Percentiles rank a stretch among this genome's conserved stretches.
These are phyloP conservation scores for Parazoanthus darwini DNA, from an alignment of 92 coral and sea anemone genomes.

Conservation along the genomic window DNA sequence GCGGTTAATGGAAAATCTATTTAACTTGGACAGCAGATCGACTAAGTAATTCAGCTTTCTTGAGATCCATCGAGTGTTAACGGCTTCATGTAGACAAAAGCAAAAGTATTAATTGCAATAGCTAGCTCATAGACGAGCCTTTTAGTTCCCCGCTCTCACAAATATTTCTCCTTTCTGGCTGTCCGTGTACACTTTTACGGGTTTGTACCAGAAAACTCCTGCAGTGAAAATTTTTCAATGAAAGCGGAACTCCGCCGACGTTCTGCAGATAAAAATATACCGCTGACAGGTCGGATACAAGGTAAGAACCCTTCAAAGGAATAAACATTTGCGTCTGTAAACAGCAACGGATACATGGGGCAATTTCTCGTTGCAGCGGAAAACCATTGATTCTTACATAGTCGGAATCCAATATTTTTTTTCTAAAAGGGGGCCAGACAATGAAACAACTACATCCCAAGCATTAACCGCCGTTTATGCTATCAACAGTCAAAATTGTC, in stretches of 20 bases:
- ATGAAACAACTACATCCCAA: too few species aligned
- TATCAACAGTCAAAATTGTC: too few species aligned
- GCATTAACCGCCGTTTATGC: too few species aligned
- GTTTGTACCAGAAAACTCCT: neutral
- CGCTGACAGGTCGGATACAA: too few species aligned
- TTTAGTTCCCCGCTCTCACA: neutral
- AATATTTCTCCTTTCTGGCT: neutral
- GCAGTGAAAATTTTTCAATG: neutral
- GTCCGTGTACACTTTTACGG: neutral
- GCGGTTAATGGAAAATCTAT: neutral
- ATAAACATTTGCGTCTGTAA: too few species aligned
- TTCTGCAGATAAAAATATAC: too few species aligned
- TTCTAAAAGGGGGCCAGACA: too few species aligned
- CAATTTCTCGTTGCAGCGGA: too few species aligned
- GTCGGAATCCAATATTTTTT: too few species aligned
- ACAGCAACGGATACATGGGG: too few species aligned
- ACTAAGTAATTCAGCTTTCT: neutral
- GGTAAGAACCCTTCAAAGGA: too few species aligned
- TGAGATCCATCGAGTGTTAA: neutral
- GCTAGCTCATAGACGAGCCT: neutral
- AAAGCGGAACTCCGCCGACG: neutral
- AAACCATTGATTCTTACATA: too few species aligned
- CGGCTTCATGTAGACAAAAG: neutral
- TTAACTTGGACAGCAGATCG: neutral
- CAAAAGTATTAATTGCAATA: neutral